Conservation (phyloP, 2,113 vertebrate genomes). For the Oriolus oriolus region DNA sequence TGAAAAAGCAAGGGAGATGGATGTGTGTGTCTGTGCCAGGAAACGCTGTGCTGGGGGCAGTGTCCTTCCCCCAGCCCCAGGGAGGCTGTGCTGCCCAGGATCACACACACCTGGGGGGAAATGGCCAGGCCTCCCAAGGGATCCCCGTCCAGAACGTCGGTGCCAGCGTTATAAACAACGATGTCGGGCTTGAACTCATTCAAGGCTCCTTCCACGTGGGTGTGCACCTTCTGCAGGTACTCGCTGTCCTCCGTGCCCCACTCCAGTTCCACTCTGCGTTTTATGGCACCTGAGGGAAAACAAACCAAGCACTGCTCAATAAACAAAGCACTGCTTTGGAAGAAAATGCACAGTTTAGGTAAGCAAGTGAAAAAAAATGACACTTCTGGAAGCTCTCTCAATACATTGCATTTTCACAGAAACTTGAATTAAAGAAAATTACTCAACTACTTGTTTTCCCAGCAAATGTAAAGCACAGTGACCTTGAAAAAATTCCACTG, state of each 20-base stretch:
- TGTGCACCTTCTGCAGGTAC: constrained; percentile 87
- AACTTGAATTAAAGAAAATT: background rate
- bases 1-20: background rate
- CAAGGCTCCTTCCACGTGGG: constrained; percentile 79
- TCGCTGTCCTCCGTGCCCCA: constrained; percentile 91
- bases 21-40: rapidly evolving
- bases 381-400: background rate
- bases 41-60: too few relatives aligned
- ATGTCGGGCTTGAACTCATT: constrained; percentile 84
- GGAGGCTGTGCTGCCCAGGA: background rate
- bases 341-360: background rate
- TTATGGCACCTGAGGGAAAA: constrained; percentile 83
- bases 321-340: background rate
- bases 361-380: background rate
- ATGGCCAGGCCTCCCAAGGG: constrained; percentile 90
- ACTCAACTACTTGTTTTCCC: background rate
- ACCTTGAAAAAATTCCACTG: constrained; percentile 20
- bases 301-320: background rate
- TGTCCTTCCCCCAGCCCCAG: background rate
- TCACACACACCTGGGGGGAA: constrained; percentile 83
- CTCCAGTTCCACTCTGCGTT: constrained; percentile 87
- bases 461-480: background rate
- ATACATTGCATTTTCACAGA: background rate
- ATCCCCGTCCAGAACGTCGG: constrained; percentile 90
- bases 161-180: constrained; percentile 91